Evolutionary conservation across 2,888 invertebrate genomes (phyloP).

Genomic region (Atrina japonica): DNA sequence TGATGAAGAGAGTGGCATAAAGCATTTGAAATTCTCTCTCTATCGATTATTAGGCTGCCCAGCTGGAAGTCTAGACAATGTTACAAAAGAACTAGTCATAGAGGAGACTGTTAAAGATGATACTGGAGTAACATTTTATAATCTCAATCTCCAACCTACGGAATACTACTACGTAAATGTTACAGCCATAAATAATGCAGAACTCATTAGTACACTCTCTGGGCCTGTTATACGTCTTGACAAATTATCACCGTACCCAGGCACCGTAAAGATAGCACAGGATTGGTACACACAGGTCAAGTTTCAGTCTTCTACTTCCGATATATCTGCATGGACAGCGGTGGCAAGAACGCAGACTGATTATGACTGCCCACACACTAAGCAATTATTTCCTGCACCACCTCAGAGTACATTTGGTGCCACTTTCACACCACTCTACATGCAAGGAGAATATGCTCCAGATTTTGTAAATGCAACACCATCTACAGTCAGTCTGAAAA

Average conservation of each 20-base stretch:
- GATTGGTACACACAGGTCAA: constrained; percentile 18
- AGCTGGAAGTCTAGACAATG: background rate
- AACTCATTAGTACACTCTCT: constrained; percentile 2
- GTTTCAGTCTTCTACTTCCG: constrained; percentile 28
- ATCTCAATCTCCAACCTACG: constrained; percentile 18
- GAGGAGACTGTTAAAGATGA: constrained; percentile 18
- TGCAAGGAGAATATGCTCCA: constrained; percentile 6
- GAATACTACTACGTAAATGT: constrained; percentile 28
- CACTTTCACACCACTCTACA: background rate
- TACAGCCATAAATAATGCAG: constrained; percentile 34
- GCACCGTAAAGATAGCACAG: constrained; percentile 36
- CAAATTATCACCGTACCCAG: constrained; percentile 15
- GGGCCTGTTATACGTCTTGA: constrained; percentile 27
- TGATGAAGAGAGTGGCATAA: constrained; percentile 38
- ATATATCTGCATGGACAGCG: constrained; percentile 19
- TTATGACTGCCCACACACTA: constrained; percentile 24
- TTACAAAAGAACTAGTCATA: constrained; percentile 1
- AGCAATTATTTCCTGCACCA: constrained; percentile 26
- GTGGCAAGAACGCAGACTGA: constrained; percentile 19
- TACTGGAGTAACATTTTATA: constrained; percentile 24
- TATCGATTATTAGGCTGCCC: constrained; percentile 28
- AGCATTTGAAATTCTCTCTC: constrained; percentile 12
- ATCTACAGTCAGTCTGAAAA: constrained; percentile 21
- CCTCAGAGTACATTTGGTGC: no score
- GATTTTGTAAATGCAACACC: constrained; percentile 16